Evolutionary conservation across 2,888 invertebrate species (phyloP).

Genomic region (Tipula vernalis): DNA sequence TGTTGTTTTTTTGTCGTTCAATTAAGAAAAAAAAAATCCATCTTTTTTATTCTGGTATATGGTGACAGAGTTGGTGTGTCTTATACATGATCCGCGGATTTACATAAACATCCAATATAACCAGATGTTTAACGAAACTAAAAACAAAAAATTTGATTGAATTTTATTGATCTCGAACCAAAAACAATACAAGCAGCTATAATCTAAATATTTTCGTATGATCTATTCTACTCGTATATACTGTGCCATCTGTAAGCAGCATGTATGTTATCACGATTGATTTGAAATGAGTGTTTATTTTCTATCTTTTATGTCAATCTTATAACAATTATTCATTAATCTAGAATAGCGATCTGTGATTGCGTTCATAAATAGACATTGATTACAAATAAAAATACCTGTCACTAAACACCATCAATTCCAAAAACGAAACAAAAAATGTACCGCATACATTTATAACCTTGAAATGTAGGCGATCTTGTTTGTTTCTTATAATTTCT

Average conservation of each 20-base stretch:
- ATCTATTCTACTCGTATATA: not conserved
- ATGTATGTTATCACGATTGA: not conserved
- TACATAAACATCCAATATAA: not conserved
- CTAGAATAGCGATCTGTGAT: not conserved
- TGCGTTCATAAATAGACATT: not conserved
- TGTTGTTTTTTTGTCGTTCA: not conserved
- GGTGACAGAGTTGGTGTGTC: not conserved
- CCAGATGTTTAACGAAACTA: not conserved
- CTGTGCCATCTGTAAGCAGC: not conserved
- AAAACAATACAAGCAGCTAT: not conserved
- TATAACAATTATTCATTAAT: not conserved
- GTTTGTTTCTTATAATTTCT: not conserved
- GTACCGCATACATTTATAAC: not conserved
- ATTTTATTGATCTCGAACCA: not conserved
- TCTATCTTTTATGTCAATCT: not conserved
- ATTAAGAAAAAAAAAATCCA: not conserved
- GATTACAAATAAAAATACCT: not conserved
- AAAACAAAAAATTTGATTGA: not conserved
- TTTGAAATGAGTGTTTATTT: not conserved
- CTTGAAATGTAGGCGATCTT: conserved; percentile 4
- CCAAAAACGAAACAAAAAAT: not conserved
- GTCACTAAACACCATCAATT: not conserved
- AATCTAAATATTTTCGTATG: not conserved
- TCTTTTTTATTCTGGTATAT: not conserved
- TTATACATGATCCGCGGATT: not conserved